Evolutionary conservation across 2,797 vertebrate genomes (phyloP).

Genomic region (Manis crassicaudata): DNA sequence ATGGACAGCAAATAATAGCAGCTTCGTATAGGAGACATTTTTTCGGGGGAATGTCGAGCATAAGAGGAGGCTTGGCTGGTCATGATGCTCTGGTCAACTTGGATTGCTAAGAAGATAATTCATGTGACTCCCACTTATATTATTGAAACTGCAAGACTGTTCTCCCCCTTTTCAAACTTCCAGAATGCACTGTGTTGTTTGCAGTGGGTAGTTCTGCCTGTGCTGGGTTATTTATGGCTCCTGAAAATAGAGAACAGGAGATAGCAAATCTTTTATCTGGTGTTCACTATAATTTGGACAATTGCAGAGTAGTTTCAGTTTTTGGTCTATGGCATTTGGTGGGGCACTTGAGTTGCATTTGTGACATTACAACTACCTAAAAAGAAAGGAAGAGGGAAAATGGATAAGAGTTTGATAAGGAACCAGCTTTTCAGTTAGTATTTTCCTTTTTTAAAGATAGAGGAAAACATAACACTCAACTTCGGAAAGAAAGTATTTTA

Average conservation of each 20-base stretch:
- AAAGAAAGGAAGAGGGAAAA: slow-evolving; percentile 21
- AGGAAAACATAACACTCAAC: neutral
- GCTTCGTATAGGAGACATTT: neutral
- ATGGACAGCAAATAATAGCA: neutral
- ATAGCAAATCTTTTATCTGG: slow-evolving; percentile 61
- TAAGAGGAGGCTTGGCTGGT: slow-evolving; percentile 25
- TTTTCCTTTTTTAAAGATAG: slow-evolving; percentile 43
- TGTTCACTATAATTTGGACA: slow-evolving; percentile 75
- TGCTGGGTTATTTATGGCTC: slow-evolving; percentile 69
- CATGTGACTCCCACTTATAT: neutral
- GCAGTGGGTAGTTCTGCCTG: slow-evolving; percentile 58
- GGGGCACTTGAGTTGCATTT: neutral
- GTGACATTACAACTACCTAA: slow-evolving; percentile 13
- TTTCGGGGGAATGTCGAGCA: neutral
- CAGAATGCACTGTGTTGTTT: neutral
- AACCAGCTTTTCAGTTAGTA: slow-evolving; percentile 13
- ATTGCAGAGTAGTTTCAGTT: slow-evolving; percentile 62
- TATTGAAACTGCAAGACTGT: neutral
- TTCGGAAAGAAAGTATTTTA: slow-evolving; percentile 44
- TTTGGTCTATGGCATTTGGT: slow-evolving; percentile 49
- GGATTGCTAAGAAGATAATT: slow-evolving; percentile 50
- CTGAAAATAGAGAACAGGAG: slow-evolving; percentile 68
- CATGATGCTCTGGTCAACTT: slow-evolving; percentile 9
- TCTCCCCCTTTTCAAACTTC: slow-evolving; percentile 57
- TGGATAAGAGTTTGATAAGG: slow-evolving; percentile 38